phyloP scores from a whole-genome alignment of 2,113 vertebrate species.

The Ciconia boyciana region DNA sequence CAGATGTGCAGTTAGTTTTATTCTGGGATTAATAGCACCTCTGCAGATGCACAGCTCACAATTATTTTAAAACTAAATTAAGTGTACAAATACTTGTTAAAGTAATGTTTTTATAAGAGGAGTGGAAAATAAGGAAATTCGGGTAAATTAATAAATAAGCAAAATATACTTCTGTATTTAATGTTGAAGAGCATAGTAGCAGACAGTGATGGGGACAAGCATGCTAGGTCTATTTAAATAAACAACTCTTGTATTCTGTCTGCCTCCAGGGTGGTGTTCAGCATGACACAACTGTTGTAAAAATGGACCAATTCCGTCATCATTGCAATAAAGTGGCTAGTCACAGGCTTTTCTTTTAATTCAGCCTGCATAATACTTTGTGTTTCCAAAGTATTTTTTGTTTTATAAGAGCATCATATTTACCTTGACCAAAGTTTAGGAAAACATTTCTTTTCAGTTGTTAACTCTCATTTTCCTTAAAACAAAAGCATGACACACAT shows the following conservation, averaged over 20 bases:
- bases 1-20: background rate
- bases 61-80: background rate
- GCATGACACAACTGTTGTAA: background rate
- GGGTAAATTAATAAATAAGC: background rate
- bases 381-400: background rate
- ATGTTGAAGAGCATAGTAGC: background rate
- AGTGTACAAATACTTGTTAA: background rate
- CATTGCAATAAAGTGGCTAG: background rate
- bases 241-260: background rate
- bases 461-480: background rate
- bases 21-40: background rate
- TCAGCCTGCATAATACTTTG: background rate
- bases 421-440: background rate
- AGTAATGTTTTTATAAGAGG: background rate
- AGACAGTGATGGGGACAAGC: background rate
- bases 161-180: background rate
- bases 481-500: background rate
- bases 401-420: background rate
- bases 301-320: background rate
- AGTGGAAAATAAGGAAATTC: background rate
- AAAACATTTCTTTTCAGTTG: background rate
- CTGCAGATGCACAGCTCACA: background rate
- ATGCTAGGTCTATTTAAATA: background rate
- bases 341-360: background rate
- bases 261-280: background rate